Base-by-base conservation (phyloP, 2,113 vertebrate genomes). In the Hiodon alosoides region DNA sequence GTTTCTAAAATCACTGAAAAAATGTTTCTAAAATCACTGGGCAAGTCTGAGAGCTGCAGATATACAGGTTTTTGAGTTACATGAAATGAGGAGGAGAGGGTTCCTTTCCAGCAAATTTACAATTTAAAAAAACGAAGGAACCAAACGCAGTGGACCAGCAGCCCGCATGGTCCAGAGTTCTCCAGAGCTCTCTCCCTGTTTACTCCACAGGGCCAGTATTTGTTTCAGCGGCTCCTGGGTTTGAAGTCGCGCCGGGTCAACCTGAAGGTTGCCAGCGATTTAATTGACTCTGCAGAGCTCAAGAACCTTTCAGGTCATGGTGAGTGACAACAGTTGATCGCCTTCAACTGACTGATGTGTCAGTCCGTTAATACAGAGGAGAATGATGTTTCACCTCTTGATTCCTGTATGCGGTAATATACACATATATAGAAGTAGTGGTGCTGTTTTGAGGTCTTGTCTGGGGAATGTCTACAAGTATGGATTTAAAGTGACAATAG, bases 261-360 rank as follows among this genome's bases (percentile, higher is more conserved):
- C 65, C 84, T 92, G 81, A 91, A 86, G 80, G 87, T 92, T 67
- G 88, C 88, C 76, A 90, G 87, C 4, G 90, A 81, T 52, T 77
- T 81, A 4, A 69, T 65, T 3, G 58, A 88, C 67, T 90, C 87
- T 0, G 0, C 76, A 14, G 91, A 92, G 76, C 87, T 92, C 57
- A 71, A 10, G 8, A 69, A 47, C 2, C 89, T 92, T 9, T 75
- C 70, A 78, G 79, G 71, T 58, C 72, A 83, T 52, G 71, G 89
- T 89, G 61, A 86, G 87, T 80, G 31, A 50, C 14, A 58, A 4
- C 54, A 46, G 50, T 8, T 59, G 3, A 59, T 9, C 1, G 3
- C 3, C 14, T 59, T 3, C 9, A 59, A 14, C 58, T 59, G 58
- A 14, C 58, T 11, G 55, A 6, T 6, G 55, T 11, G 6, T 59